Evolutionary conservation across 2,797 vertebrate genomes (phyloP), one percentile per base, ranked within the genome.

Genomic region (Neosilurus hyrtlii): DNA sequence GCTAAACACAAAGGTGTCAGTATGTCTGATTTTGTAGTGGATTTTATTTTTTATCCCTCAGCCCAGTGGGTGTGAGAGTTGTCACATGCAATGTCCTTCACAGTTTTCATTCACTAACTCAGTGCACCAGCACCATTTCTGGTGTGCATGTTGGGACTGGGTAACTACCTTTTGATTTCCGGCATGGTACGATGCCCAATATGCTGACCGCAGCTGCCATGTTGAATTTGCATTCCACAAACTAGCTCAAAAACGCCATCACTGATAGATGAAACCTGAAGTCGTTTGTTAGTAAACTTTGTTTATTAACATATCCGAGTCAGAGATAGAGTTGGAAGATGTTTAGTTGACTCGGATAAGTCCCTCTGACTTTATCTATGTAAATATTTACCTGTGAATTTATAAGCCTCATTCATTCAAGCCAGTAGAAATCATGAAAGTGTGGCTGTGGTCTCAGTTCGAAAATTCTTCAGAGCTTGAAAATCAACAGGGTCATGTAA

Each of bases 221-320:
- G 8, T 43, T 43, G 43, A 43, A 43, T 8, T 8, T 43, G 1
- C 43, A 43, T 43, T 43, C 3, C 43, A 8, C 43, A 43, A 43
- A 43, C 43, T 43, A 43, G 43, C 4, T 43, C 43, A 3, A 43
- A 43, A 8, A 43, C 43, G 8, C 43, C 43, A 43, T 43, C 43
- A 43, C 43, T 43, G 43, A 43, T 30, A 57, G 18, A 59, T 43
- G 20, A 61, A n/a, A 14, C 2, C 10, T n/a, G 30, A 56, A 52
- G 12, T 54, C 70, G 1, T 7, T 12, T 16, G 0, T 22, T 59
- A 61, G 56, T n/a, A 14, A 1, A 18, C 6, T 59, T 76, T 76
- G 56, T 76, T 76, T 76, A 59, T 76, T 57, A 74, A 74, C 54
- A 35, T 35, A 20, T 71, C 37, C 24, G 52, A 30, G 18, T 20